Evolutionary conservation across 2,113 vertebrate genomes (phyloP), one percentile per base, ranked within the genome.

Genomic region (Tachycineta bicolor): DNA sequence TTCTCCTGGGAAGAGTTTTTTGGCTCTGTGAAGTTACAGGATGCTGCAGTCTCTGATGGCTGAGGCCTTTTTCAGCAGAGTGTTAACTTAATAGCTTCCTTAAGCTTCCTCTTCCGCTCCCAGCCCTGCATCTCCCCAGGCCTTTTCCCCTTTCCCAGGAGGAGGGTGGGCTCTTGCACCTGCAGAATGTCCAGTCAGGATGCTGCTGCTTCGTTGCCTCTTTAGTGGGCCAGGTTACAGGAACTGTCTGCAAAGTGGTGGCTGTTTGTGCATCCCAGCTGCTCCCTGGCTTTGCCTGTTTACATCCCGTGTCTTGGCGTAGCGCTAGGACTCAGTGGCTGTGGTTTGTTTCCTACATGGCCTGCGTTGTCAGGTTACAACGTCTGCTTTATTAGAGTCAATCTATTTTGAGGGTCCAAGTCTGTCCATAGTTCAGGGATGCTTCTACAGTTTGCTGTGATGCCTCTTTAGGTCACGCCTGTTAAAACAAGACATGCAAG

Each of bases 241-340:
- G 69, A 85, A 4, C 47, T n/a, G 26, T 18, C 37, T 55, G 34
- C 49, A 8, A 3, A 21, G 53, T 29, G 56, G 8, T 55, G 34
- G 47, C 39, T 55, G 31, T 83, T 74, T 12, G 12, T 64, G 29
- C 19, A 50, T 52, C 28, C 16, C 47, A 20, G 31, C 47, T 64
- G n/a, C 12, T 89, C n/a, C 29, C 29, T 79, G 44, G 25, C 17
- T 86, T 88, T 85, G 20, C 47, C 4, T 63, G 13, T 53, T 58
- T 39, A 1, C 49, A 37, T 49, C 22, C 8, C 6, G 2, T 21
- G 2, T 5, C 6, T 23, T 68, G 20, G 19, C 4, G 0, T 6
- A 33, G 29, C 44, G 64, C 12, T 21, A 59, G 62, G 60, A 33
- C 17, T 2, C 24, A 31, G 56, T 37, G 26, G 29, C 41, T 28